Evolutionary conservation across 2,797 vertebrate genomes (phyloP).

Genomic region (Moxostoma hubbsi): DNA sequence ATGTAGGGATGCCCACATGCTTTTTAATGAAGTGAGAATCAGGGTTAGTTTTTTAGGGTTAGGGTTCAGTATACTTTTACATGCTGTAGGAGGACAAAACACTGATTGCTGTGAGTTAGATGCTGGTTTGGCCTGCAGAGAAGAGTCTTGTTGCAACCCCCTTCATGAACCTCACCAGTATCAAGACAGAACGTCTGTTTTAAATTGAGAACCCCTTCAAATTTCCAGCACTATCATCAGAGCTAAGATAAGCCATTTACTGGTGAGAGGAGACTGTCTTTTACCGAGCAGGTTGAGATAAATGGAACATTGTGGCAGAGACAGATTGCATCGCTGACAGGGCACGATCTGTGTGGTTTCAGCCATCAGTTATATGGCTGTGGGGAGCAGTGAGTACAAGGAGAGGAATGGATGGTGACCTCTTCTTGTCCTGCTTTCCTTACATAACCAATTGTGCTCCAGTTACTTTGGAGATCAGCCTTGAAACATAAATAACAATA

Average conservation of each 20-base stretch:
- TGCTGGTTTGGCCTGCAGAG: conserved; percentile 35
- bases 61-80: conserved; percentile 65
- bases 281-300: conserved; percentile 53
- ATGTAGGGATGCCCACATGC: background rate
- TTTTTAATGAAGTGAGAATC: background rate
- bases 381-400: conserved; percentile 62
- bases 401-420: conserved; percentile 77
- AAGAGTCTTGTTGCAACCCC: conserved; percentile 3
- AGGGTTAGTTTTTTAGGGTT: background rate
- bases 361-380: conserved; percentile 66
- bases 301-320: conserved; percentile 30
- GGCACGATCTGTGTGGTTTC: conserved; percentile 29
- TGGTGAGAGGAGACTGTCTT: conserved; percentile 38
- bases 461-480: conserved; percentile 72
- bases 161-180: conserved; percentile 62
- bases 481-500: conserved; percentile 65
- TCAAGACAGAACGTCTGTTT: conserved; percentile 6
- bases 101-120: conserved; percentile 63
- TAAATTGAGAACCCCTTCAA: background rate
- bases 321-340: conserved; percentile 31
- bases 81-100: conserved; percentile 67
- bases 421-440: conserved; percentile 67
- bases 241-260: conserved; percentile 28
- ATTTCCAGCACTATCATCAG: conserved; percentile 16
- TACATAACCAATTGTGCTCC: conserved; percentile 72